phyloP scores from a whole-genome alignment of 2,797 vertebrate genomes.

The Pterois miles region DNA sequence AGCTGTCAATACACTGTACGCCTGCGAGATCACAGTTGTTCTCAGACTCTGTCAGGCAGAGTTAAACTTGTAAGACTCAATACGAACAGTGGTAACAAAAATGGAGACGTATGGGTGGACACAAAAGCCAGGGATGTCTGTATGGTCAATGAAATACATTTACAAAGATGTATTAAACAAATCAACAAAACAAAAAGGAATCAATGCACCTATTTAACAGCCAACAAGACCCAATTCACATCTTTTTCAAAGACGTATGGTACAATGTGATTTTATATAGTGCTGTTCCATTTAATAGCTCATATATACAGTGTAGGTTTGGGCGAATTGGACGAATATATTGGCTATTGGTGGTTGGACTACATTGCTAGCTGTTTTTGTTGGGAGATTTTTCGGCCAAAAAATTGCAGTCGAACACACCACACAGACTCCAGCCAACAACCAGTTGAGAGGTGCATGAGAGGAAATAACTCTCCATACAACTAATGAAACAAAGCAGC shows the following conservation, averaged over 20 bases:
- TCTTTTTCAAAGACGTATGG: background rate
- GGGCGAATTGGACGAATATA: no score
- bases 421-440: fast-evolving
- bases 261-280: background rate
- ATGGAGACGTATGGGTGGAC: slow-evolving; percentile 4
- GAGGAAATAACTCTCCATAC: no score
- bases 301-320: background rate
- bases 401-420: no score
- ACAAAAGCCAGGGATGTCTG: background rate
- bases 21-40: slow-evolving; percentile 38
- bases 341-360: no score
- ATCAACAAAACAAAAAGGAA: background rate
- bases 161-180: background rate
- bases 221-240: background rate
- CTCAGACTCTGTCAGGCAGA: slow-evolving; percentile 35
- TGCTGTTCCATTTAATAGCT: background rate
- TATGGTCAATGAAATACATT: slow-evolving; percentile 10
- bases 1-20: slow-evolving; percentile 49
- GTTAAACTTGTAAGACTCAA: slow-evolving; percentile 44
- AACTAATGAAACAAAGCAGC: no score
- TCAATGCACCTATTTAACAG: background rate
- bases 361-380: no score
- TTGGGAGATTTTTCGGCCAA: no score
- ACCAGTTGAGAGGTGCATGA: no score
- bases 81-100: slow-evolving; percentile 24